Percentiles rank a stretch among this genome's conserved stretches.
Conservation (phyloP, 2,888 invertebrate species). For the Osmoderma eremita region DNA sequence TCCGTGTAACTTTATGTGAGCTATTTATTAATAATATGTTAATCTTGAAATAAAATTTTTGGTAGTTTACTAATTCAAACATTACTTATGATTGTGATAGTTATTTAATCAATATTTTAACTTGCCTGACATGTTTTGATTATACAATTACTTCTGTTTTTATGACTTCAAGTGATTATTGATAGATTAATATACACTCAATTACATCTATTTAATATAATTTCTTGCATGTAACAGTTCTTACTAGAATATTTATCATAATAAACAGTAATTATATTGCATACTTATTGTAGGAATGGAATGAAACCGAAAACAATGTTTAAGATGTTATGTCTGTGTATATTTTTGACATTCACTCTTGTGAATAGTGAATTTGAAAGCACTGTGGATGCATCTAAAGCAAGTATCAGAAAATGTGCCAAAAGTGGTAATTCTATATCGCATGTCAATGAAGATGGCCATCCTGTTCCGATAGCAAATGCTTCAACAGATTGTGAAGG, state of each 20-base stretch:
- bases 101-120: constrained; percentile 36
- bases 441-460: constrained; percentile 55
- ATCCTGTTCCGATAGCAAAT: constrained; percentile 48
- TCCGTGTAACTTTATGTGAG: background rate
- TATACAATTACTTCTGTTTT: constrained; percentile 3
- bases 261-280: no score
- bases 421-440: constrained; percentile 49
- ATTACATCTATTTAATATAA: background rate
- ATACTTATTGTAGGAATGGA: constrained; percentile 28
- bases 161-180: background rate
- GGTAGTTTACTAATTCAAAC: no score
- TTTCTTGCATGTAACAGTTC: background rate
- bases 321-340: constrained; percentile 9
- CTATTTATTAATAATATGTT: no score
- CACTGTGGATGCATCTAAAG: constrained; percentile 6
- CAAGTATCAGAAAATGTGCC: constrained; percentile 31
- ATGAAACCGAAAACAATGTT: constrained; percentile 5
- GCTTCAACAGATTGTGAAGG: constrained; percentile 36
- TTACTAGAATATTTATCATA: no score
- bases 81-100: background rate
- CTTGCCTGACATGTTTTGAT: constrained; percentile 23
- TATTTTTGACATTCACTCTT: constrained; percentile 1
- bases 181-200: background rate
- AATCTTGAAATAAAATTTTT: background rate
- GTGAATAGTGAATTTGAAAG: constrained; percentile 13